These are phyloP conservation scores for Danio choprae DNA, from an alignment of 2,797 vertebrate genomes.

Conservation along the genomic window DNA sequence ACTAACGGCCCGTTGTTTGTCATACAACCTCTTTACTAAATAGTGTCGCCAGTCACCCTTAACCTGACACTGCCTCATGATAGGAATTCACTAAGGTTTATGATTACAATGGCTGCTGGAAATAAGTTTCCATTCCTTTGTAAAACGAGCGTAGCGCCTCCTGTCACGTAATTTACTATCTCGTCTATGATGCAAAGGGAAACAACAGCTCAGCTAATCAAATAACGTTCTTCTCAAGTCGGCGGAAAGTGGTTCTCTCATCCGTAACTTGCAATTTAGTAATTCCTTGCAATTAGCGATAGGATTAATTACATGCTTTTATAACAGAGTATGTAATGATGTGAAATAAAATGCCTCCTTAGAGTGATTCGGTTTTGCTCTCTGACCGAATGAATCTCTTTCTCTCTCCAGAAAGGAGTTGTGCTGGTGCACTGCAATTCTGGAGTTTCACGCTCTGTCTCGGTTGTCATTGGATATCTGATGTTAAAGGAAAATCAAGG, in stretches of 20 bases:
- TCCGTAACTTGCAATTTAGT: slow-evolving; percentile 65
- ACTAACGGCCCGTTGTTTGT: slow-evolving; percentile 66
- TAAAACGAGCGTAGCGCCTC: slow-evolving; percentile 56
- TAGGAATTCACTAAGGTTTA: slow-evolving; percentile 72
- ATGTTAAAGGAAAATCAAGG: slow-evolving; percentile 86
- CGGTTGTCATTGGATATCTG: slow-evolving; percentile 89
- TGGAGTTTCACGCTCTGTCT: slow-evolving; percentile 89
- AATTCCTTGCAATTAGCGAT: slow-evolving; percentile 51
- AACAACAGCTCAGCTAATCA: slow-evolving; percentile 66
- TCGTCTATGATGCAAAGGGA: slow-evolving; percentile 34
- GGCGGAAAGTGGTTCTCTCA: slow-evolving; percentile 64
- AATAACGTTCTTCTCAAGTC: slow-evolving; percentile 66
- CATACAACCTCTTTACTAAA: slow-evolving; percentile 80
- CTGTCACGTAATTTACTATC: slow-evolving; percentile 20
- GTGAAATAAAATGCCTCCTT: slow-evolving; percentile 45
- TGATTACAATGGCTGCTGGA: slow-evolving; percentile 68
- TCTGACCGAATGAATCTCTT: not conserved
- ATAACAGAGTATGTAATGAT: slow-evolving; percentile 30
- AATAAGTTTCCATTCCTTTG: slow-evolving; percentile 75
- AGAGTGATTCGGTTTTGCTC: slow-evolving; percentile 12
- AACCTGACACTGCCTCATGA: slow-evolving; percentile 78
- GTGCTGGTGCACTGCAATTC: slow-evolving; percentile 94
- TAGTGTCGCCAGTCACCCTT: slow-evolving; percentile 74
- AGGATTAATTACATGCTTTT: slow-evolving; percentile 51
- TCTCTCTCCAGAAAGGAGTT: slow-evolving; percentile 81